These are phyloP conservation scores for Heliconius ismenius DNA, from an alignment of 2,888 invertebrate species.

Conservation along the genomic window DNA sequence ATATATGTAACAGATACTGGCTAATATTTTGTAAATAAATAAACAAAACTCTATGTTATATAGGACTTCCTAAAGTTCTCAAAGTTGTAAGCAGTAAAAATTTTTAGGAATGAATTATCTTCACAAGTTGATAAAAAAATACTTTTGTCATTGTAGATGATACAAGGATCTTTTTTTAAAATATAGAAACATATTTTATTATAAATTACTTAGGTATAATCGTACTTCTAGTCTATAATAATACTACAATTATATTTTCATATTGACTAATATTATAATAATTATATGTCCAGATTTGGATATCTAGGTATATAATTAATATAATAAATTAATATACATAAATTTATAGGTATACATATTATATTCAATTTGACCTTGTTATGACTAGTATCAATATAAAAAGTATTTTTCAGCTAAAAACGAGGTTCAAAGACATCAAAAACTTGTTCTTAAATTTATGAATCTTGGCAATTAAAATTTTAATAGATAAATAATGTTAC, in stretches of 20 bases:
- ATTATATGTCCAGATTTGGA: not conserved
- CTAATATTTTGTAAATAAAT: no score
- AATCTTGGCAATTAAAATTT: conserved; percentile 1
- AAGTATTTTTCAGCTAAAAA: conserved; percentile 5
- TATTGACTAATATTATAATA: not conserved
- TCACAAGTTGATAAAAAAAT: no score
- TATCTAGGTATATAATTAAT: no score
- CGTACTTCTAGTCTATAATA: not conserved
- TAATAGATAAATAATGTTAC: not conserved
- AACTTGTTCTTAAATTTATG: conserved; percentile 7
- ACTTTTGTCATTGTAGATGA: not conserved
- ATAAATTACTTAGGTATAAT: no score
- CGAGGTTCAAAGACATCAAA: conserved; percentile 33
- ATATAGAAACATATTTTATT: no score
- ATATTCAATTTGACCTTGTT: conserved; percentile 31
- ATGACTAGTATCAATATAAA: not conserved
- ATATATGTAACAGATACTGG: no score
- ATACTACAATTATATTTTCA: not conserved
- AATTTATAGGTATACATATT: no score
- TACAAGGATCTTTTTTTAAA: no score
- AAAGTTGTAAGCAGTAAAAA: not conserved
- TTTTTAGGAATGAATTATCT: no score
- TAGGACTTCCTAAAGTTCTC: not conserved
- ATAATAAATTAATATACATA: no score
- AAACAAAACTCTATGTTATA: no score